Evolutionary conservation across 2,113 vertebrate genomes (phyloP).

Genomic region (Semnornis frantzii): DNA sequence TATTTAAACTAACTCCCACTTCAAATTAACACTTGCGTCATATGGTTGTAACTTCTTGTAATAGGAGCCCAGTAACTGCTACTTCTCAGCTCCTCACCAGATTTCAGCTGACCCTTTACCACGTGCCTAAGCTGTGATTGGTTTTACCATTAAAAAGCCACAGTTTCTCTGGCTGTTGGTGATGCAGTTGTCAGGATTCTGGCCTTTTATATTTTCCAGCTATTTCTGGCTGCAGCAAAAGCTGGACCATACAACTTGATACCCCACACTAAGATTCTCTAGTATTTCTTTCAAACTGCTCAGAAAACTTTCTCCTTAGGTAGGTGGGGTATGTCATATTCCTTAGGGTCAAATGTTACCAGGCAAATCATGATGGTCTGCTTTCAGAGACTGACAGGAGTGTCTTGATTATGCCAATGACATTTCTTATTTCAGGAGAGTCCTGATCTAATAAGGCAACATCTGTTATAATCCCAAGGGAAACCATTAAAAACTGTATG

Average conservation of each 20-base stretch:
- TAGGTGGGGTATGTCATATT: neutral
- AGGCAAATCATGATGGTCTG: conserved; percentile 10
- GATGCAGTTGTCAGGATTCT: neutral
- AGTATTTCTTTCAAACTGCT: neutral
- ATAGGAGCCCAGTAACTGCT: neutral
- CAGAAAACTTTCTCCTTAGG: neutral
- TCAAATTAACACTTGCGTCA: neutral
- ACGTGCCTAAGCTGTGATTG: neutral
- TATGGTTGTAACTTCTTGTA: neutral
- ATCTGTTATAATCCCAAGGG: conserved; percentile 65
- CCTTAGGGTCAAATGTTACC: neutral
- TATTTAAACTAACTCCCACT: neutral
- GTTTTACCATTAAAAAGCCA: neutral
- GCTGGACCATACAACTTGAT: neutral
- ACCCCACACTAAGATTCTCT: neutral
- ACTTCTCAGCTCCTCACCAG: neutral
- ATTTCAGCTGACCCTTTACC: neutral
- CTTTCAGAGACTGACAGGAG: conserved; percentile 10
- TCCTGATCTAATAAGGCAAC: conserved; percentile 59
- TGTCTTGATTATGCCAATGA: conserved; percentile 47
- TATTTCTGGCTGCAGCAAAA: neutral
- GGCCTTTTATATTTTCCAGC: neutral
- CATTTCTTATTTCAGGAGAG: conserved; percentile 45
- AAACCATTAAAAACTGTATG: conserved; percentile 63
- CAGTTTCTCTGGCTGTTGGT: neutral